Evolutionary conservation across 2,113 vertebrate species (phyloP).

Genomic region (Capricornis sumatraensis): DNA sequence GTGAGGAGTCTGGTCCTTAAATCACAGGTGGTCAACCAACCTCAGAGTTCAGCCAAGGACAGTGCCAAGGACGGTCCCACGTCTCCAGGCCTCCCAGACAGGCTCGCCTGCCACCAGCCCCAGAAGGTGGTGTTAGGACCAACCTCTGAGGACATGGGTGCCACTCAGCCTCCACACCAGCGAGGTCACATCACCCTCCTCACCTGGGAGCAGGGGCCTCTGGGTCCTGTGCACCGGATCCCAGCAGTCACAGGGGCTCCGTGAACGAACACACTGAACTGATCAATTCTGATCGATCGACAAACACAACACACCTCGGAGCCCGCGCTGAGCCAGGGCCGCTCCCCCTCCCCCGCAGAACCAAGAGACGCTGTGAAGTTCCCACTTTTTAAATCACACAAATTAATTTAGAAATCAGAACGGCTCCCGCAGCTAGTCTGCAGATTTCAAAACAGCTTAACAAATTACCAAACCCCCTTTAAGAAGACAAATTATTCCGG

Average conservation of each 20-base stretch:
- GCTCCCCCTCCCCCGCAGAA: not conserved
- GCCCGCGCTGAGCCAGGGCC: not conserved
- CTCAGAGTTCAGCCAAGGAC: not conserved
- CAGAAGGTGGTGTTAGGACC: accelerated
- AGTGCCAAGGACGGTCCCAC: accelerated
- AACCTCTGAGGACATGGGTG: accelerated
- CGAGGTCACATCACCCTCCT: accelerated
- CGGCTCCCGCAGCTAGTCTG: conserved; percentile 60
- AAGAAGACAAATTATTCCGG: conserved; percentile 79
- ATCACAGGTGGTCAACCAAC: accelerated
- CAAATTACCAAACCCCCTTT: conserved; percentile 78
- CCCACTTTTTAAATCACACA: conserved; percentile 69
- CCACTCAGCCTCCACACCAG: not conserved
- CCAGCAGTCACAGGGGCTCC: accelerated
- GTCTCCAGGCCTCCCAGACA: not conserved
- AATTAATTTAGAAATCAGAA: conserved; percentile 74
- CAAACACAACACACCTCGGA: accelerated
- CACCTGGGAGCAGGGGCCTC: accelerated
- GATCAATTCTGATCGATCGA: not conserved
- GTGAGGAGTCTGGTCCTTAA: not conserved
- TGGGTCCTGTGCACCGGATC: accelerated
- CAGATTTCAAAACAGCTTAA: conserved; percentile 78
- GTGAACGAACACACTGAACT: accelerated
- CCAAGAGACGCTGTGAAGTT: not conserved
- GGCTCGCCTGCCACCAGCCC: not conserved